A percentile compares a stretch with the other conserved stretches of the same genome.
Conservation (phyloP, 1,140 invertebrate species). For the Ceratoteleas bidentatus region DNA sequence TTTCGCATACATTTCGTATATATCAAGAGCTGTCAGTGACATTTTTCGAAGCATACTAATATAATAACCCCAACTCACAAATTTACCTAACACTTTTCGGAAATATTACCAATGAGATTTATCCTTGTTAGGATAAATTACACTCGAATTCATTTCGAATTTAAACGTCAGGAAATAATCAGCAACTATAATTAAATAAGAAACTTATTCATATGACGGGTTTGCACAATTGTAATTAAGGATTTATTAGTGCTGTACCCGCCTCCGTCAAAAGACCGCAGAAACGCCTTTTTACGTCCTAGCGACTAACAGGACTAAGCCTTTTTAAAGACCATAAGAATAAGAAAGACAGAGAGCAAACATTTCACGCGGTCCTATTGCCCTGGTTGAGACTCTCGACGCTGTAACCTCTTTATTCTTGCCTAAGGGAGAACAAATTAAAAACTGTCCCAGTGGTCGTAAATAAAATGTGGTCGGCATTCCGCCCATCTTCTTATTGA, state of each 20-base stretch:
- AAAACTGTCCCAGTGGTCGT: slow-evolving; percentile 82
- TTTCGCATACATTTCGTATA: too few species aligned
- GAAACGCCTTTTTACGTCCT: slow-evolving; percentile 79
- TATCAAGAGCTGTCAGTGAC: too few species aligned
- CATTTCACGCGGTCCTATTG: slow-evolving; percentile 52
- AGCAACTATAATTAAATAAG: slow-evolving; percentile 79
- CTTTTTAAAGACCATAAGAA: slow-evolving; percentile 75
- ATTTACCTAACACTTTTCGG: too few species aligned
- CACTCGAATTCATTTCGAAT: neutral
- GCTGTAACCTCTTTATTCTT: slow-evolving; percentile 56
- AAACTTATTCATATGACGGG: slow-evolving; percentile 81
- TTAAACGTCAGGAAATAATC: slow-evolving; percentile 60
- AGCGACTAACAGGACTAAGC: slow-evolving; percentile 80
- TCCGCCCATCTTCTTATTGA: slow-evolving; percentile 76
- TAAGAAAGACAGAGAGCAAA: slow-evolving; percentile 60
- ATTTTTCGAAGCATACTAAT: too few species aligned
- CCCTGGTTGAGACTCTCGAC: slow-evolving; percentile 49
- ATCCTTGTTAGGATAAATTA: too few species aligned
- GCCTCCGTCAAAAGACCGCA: slow-evolving; percentile 73
- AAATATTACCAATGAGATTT: too few species aligned
- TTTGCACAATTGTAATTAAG: slow-evolving; percentile 82
- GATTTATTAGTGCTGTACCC: slow-evolving; percentile 79
- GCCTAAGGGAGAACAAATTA: slow-evolving; percentile 80
- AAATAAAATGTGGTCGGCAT: slow-evolving; percentile 80
- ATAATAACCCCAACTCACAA: too few species aligned